Evolutionary conservation across 1,140 invertebrate genomes (phyloP).

Genomic region (Vollenhovia emeryi): DNA sequence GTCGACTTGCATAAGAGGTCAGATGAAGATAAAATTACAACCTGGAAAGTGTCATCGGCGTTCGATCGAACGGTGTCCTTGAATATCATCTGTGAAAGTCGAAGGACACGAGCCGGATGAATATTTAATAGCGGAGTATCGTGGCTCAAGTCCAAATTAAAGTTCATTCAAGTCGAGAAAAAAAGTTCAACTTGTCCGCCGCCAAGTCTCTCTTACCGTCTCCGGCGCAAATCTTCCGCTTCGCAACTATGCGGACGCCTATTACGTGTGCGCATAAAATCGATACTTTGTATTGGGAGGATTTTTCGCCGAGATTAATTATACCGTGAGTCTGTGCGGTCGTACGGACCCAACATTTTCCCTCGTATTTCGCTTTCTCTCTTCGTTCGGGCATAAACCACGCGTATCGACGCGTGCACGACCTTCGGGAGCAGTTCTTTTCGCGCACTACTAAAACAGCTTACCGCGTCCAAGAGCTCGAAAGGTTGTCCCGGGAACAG

Average conservation of each 20-base stretch:
- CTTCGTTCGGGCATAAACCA: conserved; percentile 24
- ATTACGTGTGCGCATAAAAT: not conserved
- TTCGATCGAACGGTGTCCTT: conserved; percentile 72
- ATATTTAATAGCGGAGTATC: conserved; percentile 35
- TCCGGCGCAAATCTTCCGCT: not conserved
- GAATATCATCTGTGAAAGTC: conserved; percentile 69
- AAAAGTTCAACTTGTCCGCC: not conserved
- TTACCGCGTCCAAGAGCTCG: not conserved
- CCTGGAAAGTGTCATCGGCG: conserved; percentile 73
- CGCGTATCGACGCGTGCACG: conserved; percentile 21
- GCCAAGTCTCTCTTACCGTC: not conserved
- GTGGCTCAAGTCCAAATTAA: conserved; percentile 29
- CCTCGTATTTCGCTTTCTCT: conserved; percentile 23
- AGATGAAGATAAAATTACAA: conserved; percentile 74
- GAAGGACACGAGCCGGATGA: conserved; percentile 60
- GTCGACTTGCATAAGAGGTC: conserved; percentile 72
- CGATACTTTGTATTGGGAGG: not conserved
- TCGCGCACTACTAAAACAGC: not conserved
- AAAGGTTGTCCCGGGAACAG: not conserved
- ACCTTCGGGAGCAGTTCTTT: conserved; percentile 39
- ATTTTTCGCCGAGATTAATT: conserved; percentile 9
- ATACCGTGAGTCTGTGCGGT: not conserved
- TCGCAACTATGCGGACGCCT: not conserved
- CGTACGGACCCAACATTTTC: not conserved
- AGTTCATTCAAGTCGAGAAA: conserved; percentile 35